Conservation (phyloP, 1,140 invertebrate genomes). For the Chionoecetes opilio region DNA sequence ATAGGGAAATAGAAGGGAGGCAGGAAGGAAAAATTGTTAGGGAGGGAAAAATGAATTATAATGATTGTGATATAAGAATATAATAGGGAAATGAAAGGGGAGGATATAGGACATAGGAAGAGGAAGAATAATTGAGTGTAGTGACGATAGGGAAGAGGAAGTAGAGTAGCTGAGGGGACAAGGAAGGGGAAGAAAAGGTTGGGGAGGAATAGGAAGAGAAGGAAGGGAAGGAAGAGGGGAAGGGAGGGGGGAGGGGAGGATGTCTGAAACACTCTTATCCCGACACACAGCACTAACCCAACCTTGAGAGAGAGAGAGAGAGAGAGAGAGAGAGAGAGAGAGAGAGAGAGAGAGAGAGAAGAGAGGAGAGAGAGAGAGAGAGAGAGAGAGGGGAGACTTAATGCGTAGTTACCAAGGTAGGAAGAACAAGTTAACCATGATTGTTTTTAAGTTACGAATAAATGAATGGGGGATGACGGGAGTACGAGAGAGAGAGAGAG, state of each 20-base stretch:
- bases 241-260: conserved; percentile 19
- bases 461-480: background rate
- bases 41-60: background rate
- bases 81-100: background rate
- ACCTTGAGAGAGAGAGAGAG: conserved; percentile 31
- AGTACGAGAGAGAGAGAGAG: background rate
- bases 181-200: background rate
- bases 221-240: background rate
- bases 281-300: background rate
- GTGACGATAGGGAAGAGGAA: background rate
- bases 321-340: conserved; percentile 48
- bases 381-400: background rate
- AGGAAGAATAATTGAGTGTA: too few relatives aligned
- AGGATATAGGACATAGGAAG: background rate
- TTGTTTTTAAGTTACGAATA: background rate
- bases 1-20: background rate
- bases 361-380: conserved; percentile 39
- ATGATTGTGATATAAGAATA: background rate
- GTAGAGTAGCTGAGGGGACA: background rate
- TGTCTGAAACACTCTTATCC: background rate
- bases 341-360: background rate
- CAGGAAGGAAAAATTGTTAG: background rate
- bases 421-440: background rate
- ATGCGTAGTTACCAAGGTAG: background rate
- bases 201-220: background rate